Evolutionary conservation across 2,797 vertebrate genomes (phyloP).

Genomic region (Chrysocyon brachyurus): DNA sequence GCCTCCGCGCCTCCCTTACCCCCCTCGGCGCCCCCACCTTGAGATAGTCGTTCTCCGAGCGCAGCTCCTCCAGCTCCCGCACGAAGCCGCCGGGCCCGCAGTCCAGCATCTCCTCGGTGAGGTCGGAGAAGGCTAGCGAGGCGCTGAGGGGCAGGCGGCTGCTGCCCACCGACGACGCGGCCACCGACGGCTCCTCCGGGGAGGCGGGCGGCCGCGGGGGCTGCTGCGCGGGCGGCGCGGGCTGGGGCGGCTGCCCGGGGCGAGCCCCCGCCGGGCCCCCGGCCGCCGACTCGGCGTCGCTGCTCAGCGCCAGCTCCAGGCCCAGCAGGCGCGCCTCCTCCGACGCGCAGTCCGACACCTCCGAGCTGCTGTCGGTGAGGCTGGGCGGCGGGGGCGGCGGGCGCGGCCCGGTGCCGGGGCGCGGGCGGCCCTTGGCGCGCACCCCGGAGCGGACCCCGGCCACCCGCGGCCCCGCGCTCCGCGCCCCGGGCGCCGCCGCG

Average conservation of each 20-base stretch:
- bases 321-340: constrained; percentile 93
- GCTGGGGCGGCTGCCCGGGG: constrained; percentile 65
- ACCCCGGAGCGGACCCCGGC: constrained; percentile 86
- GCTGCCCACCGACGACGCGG: constrained; percentile 92
- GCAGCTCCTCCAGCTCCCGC: constrained; percentile 96
- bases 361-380: constrained; percentile 93
- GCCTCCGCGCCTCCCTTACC: background rate
- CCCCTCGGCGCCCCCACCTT: constrained; percentile 91
- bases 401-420: constrained; percentile 88
- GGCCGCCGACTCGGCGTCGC: constrained; percentile 82
- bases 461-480: constrained; percentile 84
- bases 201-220: constrained; percentile 79
- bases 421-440: constrained; percentile 89
- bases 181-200: constrained; percentile 85
- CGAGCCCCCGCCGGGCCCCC: constrained; percentile 63
- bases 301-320: constrained; percentile 92
- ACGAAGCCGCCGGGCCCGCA: constrained; percentile 94
- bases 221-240: constrained; percentile 67
- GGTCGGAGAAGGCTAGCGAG: constrained; percentile 97
- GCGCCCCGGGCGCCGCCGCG: constrained; percentile 87
- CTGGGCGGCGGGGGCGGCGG: constrained; percentile 86
- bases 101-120: constrained; percentile 97
- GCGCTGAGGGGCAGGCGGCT: constrained; percentile 96
- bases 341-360: constrained; percentile 93
- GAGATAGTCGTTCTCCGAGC: constrained; percentile 98